These are phyloP conservation scores for Arvicanthis niloticus DNA, from an alignment of 2,113 vertebrate genomes.

Conservation along the genomic window DNA sequence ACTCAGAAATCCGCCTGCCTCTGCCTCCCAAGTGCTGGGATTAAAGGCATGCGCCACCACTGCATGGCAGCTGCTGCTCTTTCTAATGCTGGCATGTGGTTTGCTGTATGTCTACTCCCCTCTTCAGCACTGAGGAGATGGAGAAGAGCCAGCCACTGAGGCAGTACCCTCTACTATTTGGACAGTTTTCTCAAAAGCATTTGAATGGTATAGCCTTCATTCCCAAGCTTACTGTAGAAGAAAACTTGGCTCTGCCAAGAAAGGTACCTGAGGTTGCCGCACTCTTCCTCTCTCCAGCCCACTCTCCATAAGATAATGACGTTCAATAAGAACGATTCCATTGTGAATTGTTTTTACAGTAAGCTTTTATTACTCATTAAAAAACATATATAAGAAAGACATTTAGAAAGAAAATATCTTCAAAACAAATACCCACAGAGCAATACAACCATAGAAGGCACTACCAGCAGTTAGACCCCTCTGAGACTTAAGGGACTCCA, in stretches of 20 bases:
- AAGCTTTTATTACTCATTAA: slow-evolving; percentile 84
- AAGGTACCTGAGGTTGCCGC: accelerated
- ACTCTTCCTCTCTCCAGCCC: too few relatives aligned
- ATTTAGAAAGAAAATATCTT: slow-evolving; percentile 73
- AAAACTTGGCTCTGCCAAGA: background rate
- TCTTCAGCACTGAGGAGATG: background rate
- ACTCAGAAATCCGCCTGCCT: too few relatives aligned
- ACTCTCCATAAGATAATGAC: background rate
- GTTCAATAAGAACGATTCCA: slow-evolving; percentile 69
- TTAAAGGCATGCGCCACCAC: too few relatives aligned
- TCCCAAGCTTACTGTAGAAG: background rate
- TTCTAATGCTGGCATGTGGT: background rate
- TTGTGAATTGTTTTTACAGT: slow-evolving; percentile 83
- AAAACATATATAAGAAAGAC: slow-evolving; percentile 77
- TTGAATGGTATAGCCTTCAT: background rate
- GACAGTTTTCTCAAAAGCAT: background rate
- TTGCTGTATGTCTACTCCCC: background rate
- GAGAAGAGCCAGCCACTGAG: background rate
- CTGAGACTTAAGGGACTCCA: slow-evolving; percentile 57
- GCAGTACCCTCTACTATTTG: background rate
- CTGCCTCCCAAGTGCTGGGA: too few relatives aligned
- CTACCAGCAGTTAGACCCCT: slow-evolving; percentile 82
- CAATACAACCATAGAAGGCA: slow-evolving; percentile 85
- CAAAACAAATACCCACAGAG: slow-evolving; percentile 68
- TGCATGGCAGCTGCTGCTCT: background rate